A percentile compares a stretch with the other conserved stretches of the same genome.
These are phyloP conservation scores for Clarias fuscus DNA, from an alignment of 2,797 vertebrate genomes.

Conservation along the genomic window DNA sequence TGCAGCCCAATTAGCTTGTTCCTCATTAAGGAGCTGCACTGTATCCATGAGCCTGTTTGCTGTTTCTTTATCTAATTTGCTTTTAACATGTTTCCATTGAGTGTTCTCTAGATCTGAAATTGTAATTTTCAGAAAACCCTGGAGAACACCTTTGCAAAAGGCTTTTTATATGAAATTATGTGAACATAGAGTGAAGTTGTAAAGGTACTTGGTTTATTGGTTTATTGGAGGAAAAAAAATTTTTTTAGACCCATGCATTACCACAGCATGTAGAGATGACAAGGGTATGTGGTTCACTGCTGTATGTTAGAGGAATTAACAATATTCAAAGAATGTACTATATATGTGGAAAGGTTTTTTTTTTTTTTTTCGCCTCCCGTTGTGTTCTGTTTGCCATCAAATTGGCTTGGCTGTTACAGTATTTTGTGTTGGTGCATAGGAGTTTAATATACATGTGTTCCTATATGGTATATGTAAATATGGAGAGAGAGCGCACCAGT, in stretches of 20 bases:
- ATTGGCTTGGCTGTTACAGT: background rate
- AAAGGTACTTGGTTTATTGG: background rate
- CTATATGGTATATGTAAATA: too few species aligned
- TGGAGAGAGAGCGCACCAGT: too few species aligned
- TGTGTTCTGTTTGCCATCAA: background rate
- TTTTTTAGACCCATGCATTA: background rate
- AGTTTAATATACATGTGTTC: background rate
- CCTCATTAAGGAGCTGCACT: background rate
- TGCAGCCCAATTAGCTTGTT: conserved; percentile 11
- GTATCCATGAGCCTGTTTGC: background rate
- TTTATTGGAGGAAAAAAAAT: too few species aligned
- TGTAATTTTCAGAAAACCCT: background rate
- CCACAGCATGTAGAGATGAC: background rate
- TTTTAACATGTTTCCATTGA: background rate
- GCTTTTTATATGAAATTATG: background rate
- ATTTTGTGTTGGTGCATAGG: background rate
- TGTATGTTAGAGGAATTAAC: background rate
- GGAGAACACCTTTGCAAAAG: background rate
- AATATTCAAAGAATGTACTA: background rate
- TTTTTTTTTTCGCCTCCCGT: background rate
- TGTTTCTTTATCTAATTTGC: background rate
- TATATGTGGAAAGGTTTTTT: background rate
- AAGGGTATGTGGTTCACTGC: background rate
- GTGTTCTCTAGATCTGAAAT: background rate
- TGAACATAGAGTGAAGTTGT: background rate